phyloP scores from a whole-genome alignment of 1,140 invertebrate genomes.

The Cephus cinctus region DNA sequence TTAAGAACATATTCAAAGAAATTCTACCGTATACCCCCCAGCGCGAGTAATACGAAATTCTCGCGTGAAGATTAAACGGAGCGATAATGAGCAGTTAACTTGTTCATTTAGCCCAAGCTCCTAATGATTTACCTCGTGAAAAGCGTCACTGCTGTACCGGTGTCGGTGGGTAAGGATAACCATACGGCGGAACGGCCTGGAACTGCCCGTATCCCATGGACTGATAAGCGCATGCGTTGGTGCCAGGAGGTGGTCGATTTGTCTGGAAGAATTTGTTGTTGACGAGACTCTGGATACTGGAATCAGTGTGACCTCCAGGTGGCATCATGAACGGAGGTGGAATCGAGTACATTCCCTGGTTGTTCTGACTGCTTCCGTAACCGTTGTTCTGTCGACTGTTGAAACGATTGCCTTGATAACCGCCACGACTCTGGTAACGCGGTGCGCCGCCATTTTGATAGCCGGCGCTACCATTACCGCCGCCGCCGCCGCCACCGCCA shows the following conservation, averaged over 20 bases:
- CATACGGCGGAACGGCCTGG: slow-evolving; percentile 55
- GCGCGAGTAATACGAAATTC: slow-evolving; percentile 1
- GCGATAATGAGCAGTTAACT: background rate
- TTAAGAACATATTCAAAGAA: slow-evolving; percentile 27
- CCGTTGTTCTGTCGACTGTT: slow-evolving; percentile 31
- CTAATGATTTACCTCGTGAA: slow-evolving; percentile 32
- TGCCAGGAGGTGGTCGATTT: slow-evolving; percentile 54
- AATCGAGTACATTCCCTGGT: slow-evolving; percentile 56
- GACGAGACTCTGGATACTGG: slow-evolving; percentile 60
- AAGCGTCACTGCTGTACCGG: slow-evolving; percentile 53
- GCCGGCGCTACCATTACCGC: slow-evolving; percentile 16
- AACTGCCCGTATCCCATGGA: slow-evolving; percentile 58
- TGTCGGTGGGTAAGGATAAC: slow-evolving; percentile 56
- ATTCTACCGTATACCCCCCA: slow-evolving; percentile 12
- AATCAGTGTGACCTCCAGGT: slow-evolving; percentile 42
- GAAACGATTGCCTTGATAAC: slow-evolving; percentile 32
- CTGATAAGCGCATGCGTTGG: slow-evolving; percentile 62
- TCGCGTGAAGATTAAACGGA: background rate
- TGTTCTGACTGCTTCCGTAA: slow-evolving; percentile 40
- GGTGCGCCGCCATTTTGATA: slow-evolving; percentile 20
- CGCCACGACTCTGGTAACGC: slow-evolving; percentile 28
- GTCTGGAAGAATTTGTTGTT: slow-evolving; percentile 67
- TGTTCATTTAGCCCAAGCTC: slow-evolving; percentile 38
- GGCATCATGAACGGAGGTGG: slow-evolving; percentile 59
- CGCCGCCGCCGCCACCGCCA: slow-evolving; percentile 13